Evolutionary conservation across 2,113 vertebrate genomes (phyloP), one percentile per base, ranked within the genome.

Genomic region (Gavialis gangeticus): DNA sequence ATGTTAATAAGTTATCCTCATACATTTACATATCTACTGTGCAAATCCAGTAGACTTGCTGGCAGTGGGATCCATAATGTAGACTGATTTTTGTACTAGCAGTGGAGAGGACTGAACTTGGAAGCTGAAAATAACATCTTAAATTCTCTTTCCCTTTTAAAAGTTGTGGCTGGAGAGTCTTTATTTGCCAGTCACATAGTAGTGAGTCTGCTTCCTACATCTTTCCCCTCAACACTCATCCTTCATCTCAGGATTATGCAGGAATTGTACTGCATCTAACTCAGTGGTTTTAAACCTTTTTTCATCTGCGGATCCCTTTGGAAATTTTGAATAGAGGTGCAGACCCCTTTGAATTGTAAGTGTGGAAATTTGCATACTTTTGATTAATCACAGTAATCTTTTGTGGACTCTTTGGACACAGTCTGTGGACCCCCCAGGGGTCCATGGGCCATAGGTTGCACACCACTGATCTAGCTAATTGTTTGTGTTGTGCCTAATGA

Each of bases 1-100:
- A 54, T 80, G 12, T 54, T 80, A 55, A 62, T 62, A 62, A 28
- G 25, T 54, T 63, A 80, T 80, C 37, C 37, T 83, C 73, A 76
- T 55, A 30, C 13, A 10, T 1, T 0, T 71, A 1, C 63, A 62
- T 24, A 27, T 28, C 25, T 73, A 0, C 60, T 76, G 2, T 4
- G 54, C 18, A 27, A 84, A 7, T 59, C 24, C 18, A 63, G 3
- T 28, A 24, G 28, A 66, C 28, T 24, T 34, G 19, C n/a, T 57
- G 28, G 34, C 1, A 1, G 1, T 59, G 30, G 37, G 25, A 59
- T 91, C 13, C 17, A 14, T 59, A 87, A 77, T 37, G 9, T 12
- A 55, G 12, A 64, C 14, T 6, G 76, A 2, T 19, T 82, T 16
- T 46, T 46, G 8, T 55, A 22, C 9, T 1, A 59, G 30, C 75